phyloP scores from a whole-genome alignment of 2,113 vertebrate species.

The Bambusicola thoracicus region DNA sequence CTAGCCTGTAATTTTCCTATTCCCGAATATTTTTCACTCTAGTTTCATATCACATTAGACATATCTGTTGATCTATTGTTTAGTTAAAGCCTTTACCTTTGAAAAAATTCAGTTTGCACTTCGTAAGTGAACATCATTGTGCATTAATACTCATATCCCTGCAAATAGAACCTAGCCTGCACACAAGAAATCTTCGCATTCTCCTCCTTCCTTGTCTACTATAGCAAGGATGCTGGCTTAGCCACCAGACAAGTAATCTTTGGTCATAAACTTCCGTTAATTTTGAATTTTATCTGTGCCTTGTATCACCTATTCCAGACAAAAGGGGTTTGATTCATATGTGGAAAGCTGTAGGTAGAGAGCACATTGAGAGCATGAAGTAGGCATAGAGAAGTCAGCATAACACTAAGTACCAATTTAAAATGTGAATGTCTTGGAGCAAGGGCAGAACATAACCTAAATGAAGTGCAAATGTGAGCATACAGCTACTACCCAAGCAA shows the following conservation, averaged over 20 bases:
- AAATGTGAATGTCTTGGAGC: neutral
- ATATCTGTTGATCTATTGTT: neutral
- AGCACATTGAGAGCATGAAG: neutral
- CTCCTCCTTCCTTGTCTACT: neutral
- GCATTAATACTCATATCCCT: neutral
- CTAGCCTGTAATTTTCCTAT: neutral
- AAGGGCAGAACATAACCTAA: neutral
- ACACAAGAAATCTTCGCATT: neutral
- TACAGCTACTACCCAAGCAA: neutral
- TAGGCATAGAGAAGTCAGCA: neutral
- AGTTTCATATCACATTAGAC: neutral
- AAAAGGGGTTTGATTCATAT: neutral
- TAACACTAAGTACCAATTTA: neutral
- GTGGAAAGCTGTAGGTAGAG: neutral
- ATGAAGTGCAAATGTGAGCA: neutral
- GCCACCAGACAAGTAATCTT: neutral
- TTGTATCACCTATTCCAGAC: neutral
- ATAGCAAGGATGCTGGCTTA: neutral
- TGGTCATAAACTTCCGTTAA: neutral
- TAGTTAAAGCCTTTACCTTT: neutral
- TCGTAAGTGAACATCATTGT: neutral
- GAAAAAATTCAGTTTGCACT: neutral
- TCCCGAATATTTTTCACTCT: conserved; percentile 14
- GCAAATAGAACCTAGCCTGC: neutral
- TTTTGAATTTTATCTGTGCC: neutral